phyloP scores from a whole-genome alignment of 2,797 vertebrate species.

The Sparidentex hasta region DNA sequence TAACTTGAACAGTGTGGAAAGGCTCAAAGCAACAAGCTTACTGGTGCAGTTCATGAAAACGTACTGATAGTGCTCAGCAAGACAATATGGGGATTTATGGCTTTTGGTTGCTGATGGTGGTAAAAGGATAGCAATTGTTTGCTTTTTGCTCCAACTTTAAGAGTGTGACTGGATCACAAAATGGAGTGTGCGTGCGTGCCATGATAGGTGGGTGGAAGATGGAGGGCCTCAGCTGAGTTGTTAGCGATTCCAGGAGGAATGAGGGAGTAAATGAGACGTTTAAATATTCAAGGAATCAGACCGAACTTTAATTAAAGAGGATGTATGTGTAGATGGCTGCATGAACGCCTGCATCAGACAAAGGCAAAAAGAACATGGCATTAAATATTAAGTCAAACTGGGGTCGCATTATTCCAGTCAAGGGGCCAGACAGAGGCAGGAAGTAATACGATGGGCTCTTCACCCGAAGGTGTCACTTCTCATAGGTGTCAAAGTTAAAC shows the following conservation, averaged over 20 bases:
- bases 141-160: background rate
- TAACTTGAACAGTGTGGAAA: background rate
- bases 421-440: too few species aligned
- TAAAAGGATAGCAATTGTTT: too few species aligned
- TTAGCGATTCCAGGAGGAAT: background rate
- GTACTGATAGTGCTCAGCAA: background rate
- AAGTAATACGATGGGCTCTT: background rate
- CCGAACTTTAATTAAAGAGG: background rate
- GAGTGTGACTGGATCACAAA: background rate
- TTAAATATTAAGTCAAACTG: background rate
- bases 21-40: background rate
- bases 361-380: background rate
- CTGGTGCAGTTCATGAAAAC: background rate
- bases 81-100: background rate
- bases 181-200: background rate
- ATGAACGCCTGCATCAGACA: background rate
- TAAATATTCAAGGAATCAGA: background rate
- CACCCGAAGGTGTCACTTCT: background rate
- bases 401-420: background rate
- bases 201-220: background rate
- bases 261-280: background rate
- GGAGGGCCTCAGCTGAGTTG: background rate
- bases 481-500: background rate
- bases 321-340: background rate
- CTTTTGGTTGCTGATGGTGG: background rate